phyloP scores from a whole-genome alignment of 2,888 invertebrate genomes.

The Thymelicus acteon region DNA sequence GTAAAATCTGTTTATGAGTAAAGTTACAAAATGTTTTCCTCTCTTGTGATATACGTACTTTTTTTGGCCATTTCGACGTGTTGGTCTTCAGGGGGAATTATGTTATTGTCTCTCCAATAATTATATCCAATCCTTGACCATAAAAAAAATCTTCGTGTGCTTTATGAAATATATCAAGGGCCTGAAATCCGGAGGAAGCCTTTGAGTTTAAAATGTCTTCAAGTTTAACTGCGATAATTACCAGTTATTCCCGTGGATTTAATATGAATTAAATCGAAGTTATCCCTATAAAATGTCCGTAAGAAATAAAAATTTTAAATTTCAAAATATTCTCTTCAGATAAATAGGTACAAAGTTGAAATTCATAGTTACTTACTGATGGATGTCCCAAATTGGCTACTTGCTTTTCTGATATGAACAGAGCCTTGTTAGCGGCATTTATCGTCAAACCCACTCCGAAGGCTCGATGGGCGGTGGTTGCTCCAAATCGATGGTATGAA shows the following conservation, averaged over 20 bases:
- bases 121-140: slow-evolving; percentile 40
- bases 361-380: not conserved
- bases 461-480: slow-evolving; percentile 34
- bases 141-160: not conserved
- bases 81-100: slow-evolving; percentile 39
- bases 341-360: no score
- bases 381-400: slow-evolving; percentile 1
- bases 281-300: no score
- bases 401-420: not conserved
- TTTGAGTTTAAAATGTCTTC: no score
- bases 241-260: no score
- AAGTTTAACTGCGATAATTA: no score
- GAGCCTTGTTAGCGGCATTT: slow-evolving; percentile 15
- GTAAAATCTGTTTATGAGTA: no score
- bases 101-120: slow-evolving; percentile 39
- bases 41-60: slow-evolving; percentile 31
- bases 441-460: slow-evolving; percentile 32
- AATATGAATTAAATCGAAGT: no score
- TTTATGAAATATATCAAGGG: not conserved
- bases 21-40: no score
- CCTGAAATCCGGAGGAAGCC: not conserved
- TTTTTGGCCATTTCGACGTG: slow-evolving; percentile 34
- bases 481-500: slow-evolving; percentile 30
- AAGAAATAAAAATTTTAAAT: no score
- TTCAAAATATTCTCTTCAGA: no score